Evolutionary conservation across 2,113 vertebrate genomes (phyloP).

Genomic region (Onychorhynchus coronatus): DNA sequence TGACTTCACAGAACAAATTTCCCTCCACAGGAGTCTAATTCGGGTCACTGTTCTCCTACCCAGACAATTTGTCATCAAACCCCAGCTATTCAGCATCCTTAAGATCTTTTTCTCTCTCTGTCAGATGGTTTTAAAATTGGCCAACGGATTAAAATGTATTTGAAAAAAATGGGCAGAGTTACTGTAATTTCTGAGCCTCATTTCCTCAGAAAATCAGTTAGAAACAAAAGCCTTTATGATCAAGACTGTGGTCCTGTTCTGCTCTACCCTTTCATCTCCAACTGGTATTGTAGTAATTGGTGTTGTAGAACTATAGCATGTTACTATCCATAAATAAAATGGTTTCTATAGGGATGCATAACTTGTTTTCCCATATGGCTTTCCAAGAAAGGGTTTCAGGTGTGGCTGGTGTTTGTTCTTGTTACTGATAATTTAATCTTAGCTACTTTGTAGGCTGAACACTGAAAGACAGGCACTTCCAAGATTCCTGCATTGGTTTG

Average conservation of each 20-base stretch:
- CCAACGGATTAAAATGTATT: background rate
- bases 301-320: background rate
- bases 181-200: background rate
- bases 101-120: background rate
- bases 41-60: background rate
- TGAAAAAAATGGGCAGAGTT: background rate
- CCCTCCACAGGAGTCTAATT: background rate
- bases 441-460: background rate
- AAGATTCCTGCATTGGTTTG: background rate
- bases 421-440: background rate
- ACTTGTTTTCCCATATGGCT: background rate
- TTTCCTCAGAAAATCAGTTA: background rate
- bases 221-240: background rate
- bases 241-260: background rate
- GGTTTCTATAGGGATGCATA: background rate
- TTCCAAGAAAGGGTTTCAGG: background rate
- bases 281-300: too few relatives aligned
- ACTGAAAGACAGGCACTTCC: background rate
- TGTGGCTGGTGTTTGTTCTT: background rate
- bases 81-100: background rate
- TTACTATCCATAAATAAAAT: background rate
- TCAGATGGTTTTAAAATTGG: background rate
- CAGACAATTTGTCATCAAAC: background rate
- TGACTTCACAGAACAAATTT: background rate
- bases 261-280: background rate